Base-by-base conservation (phyloP, 2,113 vertebrate species). In the Mastomys natalensis region DNA sequence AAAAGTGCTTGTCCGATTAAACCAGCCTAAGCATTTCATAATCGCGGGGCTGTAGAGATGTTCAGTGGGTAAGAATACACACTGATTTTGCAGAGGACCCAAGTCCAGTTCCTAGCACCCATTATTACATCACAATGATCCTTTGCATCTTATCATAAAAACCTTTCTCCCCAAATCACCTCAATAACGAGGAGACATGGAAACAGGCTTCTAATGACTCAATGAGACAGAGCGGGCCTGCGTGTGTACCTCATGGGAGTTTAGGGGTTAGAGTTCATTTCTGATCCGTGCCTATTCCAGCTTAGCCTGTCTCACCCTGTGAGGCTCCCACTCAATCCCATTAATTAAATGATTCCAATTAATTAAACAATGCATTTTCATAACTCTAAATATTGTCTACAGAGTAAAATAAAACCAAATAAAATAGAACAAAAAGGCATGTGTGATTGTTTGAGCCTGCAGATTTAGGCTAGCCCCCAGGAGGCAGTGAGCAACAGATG, bases 161-260 rank as follows among this genome's bases (percentile, higher is more conserved):
- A 97, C 40, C 48, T 94, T 78, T 95, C 45, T 89, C 76, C 53
- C 85, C 53, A 98, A 97, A 66, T 53, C 95, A 80, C 97, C 93
- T 91, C 17, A 91, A 64, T 60, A 85, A 86, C n/a, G 66, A 64
- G 88, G 64, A 95, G 68, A 95, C 96, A 95, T 37, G 43, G 24
- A 84, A 74, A 90, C 10, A 29, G 40, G 45, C 68, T 94, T 97
- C 64, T 86, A 96, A 97, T 85, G 88, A 78, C 48, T 86, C 89
- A 7, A 7, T 87, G 73, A 93, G 94, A 96, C 87, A 76, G 91
- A 95, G 22, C 64, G 97, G 0, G 17, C 66, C 93, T 51, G 9
- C 48, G 6, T 24, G 72, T 53, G 9, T 37, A 72, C 48, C 94
- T 93, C 93, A 76, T 72, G 22, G 24, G 78, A 80, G 95, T 95